Evolutionary conservation across 2,888 invertebrate species (phyloP), one percentile per base, ranked within the genome.

Genomic region (Himalopsyche anomala): DNA sequence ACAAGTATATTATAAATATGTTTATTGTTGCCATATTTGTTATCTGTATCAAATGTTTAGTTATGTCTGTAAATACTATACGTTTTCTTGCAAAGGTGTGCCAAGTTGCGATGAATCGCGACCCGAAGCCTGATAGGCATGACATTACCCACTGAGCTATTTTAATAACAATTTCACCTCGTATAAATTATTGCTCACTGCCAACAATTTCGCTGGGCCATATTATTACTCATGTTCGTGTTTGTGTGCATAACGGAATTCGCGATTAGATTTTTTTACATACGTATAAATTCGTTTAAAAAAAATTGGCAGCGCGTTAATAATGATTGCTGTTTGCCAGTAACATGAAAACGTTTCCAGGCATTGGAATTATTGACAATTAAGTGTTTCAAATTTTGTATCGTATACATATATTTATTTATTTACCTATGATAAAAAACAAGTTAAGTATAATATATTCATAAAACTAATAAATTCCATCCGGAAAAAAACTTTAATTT

Each of bases 131-230:
- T 38, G 36, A 36, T 38, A 62, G 19, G 74, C 36, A 74, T 19
- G 11, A 62, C n/a, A 62, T 74, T 74, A 74, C 38, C 74, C 74
- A 74, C 28, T 74, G 74, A 74, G 38, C 74, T 36, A 38, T 74
- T 74, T 74, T 38, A 36, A 74, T 38, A 74, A 62, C 19, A 62
- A 38, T 38, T 74, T 74, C 74, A 38, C 74, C 38, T 74, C 38
- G 36, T 36, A 74, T 38, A 74, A 74, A 74, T 74, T 74, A 74
- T 36, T 51, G 15, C 51, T 51, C 51, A 51, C 74, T 74, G 28
- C 74, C 19, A 4, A 28, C 15, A 36, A 74, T 36, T 74, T 74
- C 38, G n/a, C 74, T 74, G 28, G 36, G 36, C 15, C 36, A 11
- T 74, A 74, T 74, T 38, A 74, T 74, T 74, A 74, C 9, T 19